Evolutionary conservation across 2,888 invertebrate genomes (phyloP).

Genomic region (Mimachlamys varia): DNA sequence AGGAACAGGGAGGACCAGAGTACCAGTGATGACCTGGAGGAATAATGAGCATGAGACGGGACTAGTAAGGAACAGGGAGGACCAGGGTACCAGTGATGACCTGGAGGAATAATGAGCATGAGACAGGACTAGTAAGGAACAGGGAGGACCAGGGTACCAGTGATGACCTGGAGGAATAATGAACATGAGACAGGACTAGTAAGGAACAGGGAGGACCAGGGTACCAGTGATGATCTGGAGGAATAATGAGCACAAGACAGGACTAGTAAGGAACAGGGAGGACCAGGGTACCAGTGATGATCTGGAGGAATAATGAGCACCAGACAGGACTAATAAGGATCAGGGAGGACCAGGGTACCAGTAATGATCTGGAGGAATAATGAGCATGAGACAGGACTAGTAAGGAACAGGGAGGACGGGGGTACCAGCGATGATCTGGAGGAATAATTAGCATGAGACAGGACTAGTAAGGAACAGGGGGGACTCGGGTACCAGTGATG

Average conservation of each 20-base stretch:
- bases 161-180: not conserved
- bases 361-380: not conserved
- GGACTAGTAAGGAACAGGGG: not conserved
- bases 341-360: not conserved
- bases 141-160: too few relatives aligned
- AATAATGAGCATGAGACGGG: not conserved
- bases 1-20: too few relatives aligned
- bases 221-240: not conserved
- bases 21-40: not conserved
- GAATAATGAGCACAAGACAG: too few relatives aligned
- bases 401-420: too few relatives aligned
- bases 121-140: too few relatives aligned
- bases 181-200: not conserved
- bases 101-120: too few relatives aligned
- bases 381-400: not conserved
- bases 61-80: not conserved
- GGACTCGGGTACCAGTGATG: too few relatives aligned
- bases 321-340: not conserved
- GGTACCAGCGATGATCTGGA: not conserved
- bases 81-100: not conserved
- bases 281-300: not conserved
- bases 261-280: not conserved
- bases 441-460: not conserved
- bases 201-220: not conserved
- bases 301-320: not conserved